These are phyloP conservation scores for Catocala fraxini DNA, from an alignment of 2,888 invertebrate genomes.

Conservation along the genomic window DNA sequence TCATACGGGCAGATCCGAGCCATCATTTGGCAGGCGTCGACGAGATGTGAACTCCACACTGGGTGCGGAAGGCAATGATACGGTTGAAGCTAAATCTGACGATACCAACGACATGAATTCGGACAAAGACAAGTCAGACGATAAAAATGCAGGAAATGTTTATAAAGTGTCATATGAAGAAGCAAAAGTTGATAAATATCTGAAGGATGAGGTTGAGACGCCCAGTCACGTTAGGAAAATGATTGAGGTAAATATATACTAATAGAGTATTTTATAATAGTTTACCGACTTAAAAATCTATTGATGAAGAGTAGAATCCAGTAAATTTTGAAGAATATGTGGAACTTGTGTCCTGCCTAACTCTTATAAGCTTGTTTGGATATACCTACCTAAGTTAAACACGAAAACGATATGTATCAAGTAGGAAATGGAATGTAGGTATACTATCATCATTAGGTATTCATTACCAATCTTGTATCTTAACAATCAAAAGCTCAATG, in stretches of 20 bases:
- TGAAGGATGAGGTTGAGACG: slow-evolving; percentile 86
- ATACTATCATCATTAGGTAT: no score
- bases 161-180: slow-evolving; percentile 79
- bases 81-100: slow-evolving; percentile 65
- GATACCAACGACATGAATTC: slow-evolving; percentile 50
- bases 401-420: no score
- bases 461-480: no score
- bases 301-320: no score
- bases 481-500: neutral
- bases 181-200: slow-evolving; percentile 77
- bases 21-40: slow-evolving; percentile 92
- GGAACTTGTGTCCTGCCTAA: no score
- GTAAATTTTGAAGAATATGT: no score
- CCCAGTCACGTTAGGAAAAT: slow-evolving; percentile 95
- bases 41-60: slow-evolving; percentile 84
- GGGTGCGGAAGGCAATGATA: slow-evolving; percentile 65
- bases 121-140: slow-evolving; percentile 63
- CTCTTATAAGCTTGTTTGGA: no score
- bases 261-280: no score
- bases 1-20: slow-evolving; percentile 93
- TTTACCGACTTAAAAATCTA: no score
- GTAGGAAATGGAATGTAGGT: no score
- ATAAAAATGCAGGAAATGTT: slow-evolving; percentile 63
- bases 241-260: slow-evolving; percentile 90
- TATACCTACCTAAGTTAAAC: no score